Conservation (phyloP, 2,888 invertebrate genomes). For the Hydroisotoma schaefferi region DNA sequence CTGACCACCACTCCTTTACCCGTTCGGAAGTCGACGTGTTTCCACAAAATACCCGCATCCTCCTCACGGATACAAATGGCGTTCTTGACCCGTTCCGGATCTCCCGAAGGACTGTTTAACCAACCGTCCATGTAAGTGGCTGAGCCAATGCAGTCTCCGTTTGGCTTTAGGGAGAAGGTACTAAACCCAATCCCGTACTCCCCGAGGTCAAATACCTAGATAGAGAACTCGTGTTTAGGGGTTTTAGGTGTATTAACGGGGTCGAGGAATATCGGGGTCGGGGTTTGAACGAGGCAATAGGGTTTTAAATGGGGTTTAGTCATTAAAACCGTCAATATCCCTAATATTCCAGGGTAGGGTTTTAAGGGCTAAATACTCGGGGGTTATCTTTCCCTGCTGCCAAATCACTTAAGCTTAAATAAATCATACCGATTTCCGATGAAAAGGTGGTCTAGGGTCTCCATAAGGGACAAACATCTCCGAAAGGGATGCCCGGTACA, state of each 20-base stretch:
- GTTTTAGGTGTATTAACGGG: no score
- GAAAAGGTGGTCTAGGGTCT: conserved; percentile 20
- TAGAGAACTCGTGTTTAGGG: no score
- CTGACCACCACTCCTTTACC: conserved; percentile 11
- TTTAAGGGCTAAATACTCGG: neutral
- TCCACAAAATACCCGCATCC: conserved; percentile 29
- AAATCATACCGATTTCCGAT: conserved; percentile 17
- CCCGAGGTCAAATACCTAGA: conserved; percentile 29
- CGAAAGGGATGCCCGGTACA: conserved; percentile 27
- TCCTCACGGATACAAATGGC: conserved; percentile 32
- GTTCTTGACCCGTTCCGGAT: neutral
- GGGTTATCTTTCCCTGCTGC: neutral
- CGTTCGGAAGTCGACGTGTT: conserved; percentile 20
- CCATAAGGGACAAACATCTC: conserved; percentile 29
- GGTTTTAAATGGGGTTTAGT: neutral
- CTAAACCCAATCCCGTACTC: conserved; percentile 32
- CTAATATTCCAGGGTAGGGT: no score
- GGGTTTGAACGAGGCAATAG: neutral
- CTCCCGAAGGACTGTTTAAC: conserved; percentile 18
- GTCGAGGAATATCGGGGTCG: neutral
- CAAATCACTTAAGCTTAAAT: neutral
- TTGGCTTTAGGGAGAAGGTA: conserved; percentile 7
- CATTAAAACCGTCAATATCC: no score
- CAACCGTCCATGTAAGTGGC: conserved; percentile 17
- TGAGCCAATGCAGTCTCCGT: conserved; percentile 23